phyloP scores from a whole-genome alignment of 2,113 vertebrate genomes.

The Siphamia tubifer region DNA sequence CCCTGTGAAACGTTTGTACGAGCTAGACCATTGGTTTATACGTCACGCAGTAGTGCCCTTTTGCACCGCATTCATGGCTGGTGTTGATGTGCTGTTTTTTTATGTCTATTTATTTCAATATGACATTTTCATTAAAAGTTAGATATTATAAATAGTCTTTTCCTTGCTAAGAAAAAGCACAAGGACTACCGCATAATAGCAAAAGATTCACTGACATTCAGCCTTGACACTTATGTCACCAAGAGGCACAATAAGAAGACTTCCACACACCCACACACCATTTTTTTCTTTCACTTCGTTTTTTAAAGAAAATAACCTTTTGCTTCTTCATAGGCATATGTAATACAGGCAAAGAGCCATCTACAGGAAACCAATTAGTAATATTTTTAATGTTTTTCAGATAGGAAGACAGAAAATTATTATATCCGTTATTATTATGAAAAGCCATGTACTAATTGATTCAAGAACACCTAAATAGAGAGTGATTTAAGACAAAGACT shows the following conservation, averaged over 20 bases:
- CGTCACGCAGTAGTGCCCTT: background rate
- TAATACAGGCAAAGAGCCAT: background rate
- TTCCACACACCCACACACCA: conserved; percentile 38
- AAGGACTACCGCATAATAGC: background rate
- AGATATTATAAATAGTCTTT: background rate
- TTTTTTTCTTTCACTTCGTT: conserved; percentile 19
- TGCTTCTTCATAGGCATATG: conserved; percentile 1
- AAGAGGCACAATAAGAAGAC: conserved; percentile 9
- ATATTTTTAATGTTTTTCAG: too few species aligned
- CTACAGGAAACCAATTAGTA: background rate
- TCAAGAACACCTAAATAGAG: too few species aligned
- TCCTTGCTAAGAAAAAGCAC: background rate
- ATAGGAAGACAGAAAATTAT: too few species aligned
- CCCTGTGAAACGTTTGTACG: background rate
- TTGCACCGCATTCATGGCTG: background rate
- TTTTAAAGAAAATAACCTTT: conserved; percentile 31
- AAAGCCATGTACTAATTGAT: too few species aligned
- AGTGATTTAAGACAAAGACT: too few species aligned
- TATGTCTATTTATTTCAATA: background rate
- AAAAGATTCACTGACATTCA: conserved; percentile 33
- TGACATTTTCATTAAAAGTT: background rate
- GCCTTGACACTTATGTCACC: conserved; percentile 40
- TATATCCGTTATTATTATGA: too few species aligned
- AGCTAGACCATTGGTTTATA: background rate
- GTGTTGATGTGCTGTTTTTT: too few species aligned